Evolutionary conservation across 2,888 invertebrate genomes (phyloP), one percentile per base, ranked within the genome.

Genomic region (Pinctada fucata): DNA sequence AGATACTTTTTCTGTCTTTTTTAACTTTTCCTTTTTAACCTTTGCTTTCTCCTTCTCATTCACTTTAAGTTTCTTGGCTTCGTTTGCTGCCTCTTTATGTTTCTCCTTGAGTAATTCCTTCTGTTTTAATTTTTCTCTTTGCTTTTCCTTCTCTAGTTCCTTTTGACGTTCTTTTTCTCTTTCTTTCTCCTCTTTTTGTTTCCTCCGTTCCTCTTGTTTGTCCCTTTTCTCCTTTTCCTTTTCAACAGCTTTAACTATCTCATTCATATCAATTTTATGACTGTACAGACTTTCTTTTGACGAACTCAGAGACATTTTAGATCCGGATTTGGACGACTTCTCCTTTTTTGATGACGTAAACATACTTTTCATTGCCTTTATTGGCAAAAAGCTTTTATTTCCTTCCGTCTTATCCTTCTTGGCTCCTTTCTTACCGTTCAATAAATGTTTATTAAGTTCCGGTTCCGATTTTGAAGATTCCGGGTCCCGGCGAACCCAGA

Each of bases 221-320:
- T 67, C 78, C 80, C 58, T 76, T 70, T 78, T 81, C 71, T 75
- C 31, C 52, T 79, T 76, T 75, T 66, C 72, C 45, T 68, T 79
- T 64, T 75, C 71, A 31, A 72, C 52, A 31, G 52, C 64, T 16
- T 68, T 58, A 2, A 72, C 78, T 69, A 79, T 79, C 76, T 83
- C 81, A 68, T 81, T 83, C 51, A 79, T 76, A 64, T 85, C 82
- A 48, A 79, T 75, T 67, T 82, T 77, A 52, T 66, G 50, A 74
- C 66, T 74, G 3, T 72, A 72, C 16, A 77, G 16, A 65, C 80
- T 80, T 48, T 80, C 80, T 16, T 76, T 73, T 16, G 80, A 80
- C 4, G 80, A 77, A 47, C 71, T 74, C 50, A 80, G 68, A 8
- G 80, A 80, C 49, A 76, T 51, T 63, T 77, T 80, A 3, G 80